Evolutionary conservation across 2,888 invertebrate species (phyloP).

Genomic region (Stenurella melanura): DNA sequence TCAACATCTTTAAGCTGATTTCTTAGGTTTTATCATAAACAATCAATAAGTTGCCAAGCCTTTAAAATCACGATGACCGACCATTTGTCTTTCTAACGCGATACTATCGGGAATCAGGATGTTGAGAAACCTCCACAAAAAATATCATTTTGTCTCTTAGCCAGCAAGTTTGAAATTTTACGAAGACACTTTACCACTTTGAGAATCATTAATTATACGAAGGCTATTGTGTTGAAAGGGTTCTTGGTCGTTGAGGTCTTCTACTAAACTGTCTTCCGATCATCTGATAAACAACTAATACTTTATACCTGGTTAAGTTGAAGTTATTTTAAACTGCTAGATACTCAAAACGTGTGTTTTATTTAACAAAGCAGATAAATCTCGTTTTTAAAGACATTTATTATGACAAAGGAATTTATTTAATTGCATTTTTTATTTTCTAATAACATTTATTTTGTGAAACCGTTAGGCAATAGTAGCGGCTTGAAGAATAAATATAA

Average conservation of each 20-base stretch:
- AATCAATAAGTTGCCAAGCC: constrained; percentile 68
- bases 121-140: constrained; percentile 39
- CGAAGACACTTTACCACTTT: constrained; percentile 57
- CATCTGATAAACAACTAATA: constrained; percentile 55
- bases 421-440: constrained; percentile 25
- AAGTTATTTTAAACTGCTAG: constrained; percentile 33
- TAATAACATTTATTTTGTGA: constrained; percentile 11
- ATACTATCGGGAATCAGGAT: constrained; percentile 59
- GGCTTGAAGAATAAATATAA: neutral
- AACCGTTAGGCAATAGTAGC: neutral
- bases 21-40: constrained; percentile 61
- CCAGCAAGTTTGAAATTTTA: constrained; percentile 56
- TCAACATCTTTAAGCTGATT: constrained; percentile 48
- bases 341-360: constrained; percentile 34
- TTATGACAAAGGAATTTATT: constrained; percentile 33
- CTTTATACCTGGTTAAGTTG: constrained; percentile 49
- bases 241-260: constrained; percentile 44
- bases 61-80: constrained; percentile 64
- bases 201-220: constrained; percentile 62
- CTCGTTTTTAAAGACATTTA: constrained; percentile 20
- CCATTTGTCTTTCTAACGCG: constrained; percentile 69
- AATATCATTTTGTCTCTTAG: constrained; percentile 56
- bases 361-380: constrained; percentile 37
- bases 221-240: constrained; percentile 62
- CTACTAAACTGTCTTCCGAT: constrained; percentile 47